Conservation (phyloP, 1,140 invertebrate genomes). For the Chironomus striatipennis region DNA sequence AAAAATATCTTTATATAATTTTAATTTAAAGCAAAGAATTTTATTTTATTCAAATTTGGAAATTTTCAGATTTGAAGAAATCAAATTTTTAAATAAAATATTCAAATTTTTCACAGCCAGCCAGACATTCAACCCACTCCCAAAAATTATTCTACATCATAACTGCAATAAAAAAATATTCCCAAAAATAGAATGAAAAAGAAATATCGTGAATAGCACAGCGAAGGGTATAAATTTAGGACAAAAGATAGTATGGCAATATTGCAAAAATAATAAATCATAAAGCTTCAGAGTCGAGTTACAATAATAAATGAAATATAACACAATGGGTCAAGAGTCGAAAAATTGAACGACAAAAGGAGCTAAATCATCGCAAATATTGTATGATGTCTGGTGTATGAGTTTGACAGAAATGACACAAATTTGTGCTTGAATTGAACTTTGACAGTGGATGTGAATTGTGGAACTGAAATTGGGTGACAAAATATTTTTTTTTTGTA, state of each 20-base stretch:
- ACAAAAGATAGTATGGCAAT: constrained; percentile 5
- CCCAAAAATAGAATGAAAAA: not conserved
- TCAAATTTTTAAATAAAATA: too few species aligned
- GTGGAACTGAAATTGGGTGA: too few species aligned
- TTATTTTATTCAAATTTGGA: too few species aligned
- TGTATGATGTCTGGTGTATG: not conserved
- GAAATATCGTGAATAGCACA: not conserved
- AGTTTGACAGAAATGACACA: not conserved
- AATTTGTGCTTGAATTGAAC: constrained; percentile 15
- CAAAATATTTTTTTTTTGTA: too few species aligned
- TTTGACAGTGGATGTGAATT: not conserved
- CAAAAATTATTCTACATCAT: too few species aligned
- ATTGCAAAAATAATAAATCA: constrained; percentile 23
- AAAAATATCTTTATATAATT: too few species aligned
- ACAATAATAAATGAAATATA: constrained; percentile 21
- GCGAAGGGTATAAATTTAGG: not conserved
- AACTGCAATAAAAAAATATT: not conserved
- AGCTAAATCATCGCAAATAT: too few species aligned
- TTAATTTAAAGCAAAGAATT: too few species aligned
- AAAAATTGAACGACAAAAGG: not conserved
- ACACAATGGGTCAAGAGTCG: constrained; percentile 18
- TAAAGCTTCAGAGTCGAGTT: not conserved
- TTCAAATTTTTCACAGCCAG: too few species aligned
- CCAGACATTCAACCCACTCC: too few species aligned
- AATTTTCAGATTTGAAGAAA: too few species aligned